A percentile compares a stretch with the other conserved stretches of the same genome.
Evolutionary conservation across 2,797 vertebrate species (phyloP).

Genomic region (Sarcoramphus papa): DNA sequence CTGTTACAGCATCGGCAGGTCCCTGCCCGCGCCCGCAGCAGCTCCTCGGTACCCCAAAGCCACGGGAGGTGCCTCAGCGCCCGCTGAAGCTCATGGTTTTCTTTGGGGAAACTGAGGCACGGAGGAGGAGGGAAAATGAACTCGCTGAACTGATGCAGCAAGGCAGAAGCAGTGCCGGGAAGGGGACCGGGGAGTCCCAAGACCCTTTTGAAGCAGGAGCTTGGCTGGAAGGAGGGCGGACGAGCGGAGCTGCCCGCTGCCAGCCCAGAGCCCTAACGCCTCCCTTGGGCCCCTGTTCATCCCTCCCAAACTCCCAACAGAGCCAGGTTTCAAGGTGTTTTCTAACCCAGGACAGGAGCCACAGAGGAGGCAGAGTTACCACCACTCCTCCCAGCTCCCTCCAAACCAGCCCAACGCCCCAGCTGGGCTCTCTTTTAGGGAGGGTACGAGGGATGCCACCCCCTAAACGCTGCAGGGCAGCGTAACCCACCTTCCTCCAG

Average conservation of each 20-base stretch:
- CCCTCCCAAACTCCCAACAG: neutral
- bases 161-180: neutral
- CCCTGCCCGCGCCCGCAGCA: neutral
- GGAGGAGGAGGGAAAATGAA: neutral
- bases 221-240: neutral
- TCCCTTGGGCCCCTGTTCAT: neutral
- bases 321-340: neutral
- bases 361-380: neutral
- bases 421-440: neutral
- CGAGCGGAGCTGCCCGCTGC: neutral
- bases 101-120: neutral
- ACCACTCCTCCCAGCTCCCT: neutral
- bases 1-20: neutral
- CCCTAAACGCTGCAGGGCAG: neutral
- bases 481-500: neutral
- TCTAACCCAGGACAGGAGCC: neutral
- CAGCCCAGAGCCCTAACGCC: neutral
- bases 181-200: neutral
- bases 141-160: rapidly evolving
- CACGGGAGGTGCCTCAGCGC: neutral
- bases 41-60: neutral
- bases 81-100: neutral
- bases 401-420: neutral
- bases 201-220: neutral
- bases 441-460: neutral